Evolutionary conservation across 37 sponge, comb jelly and placozoan genomes (phyloP).

Genomic region (Beroe forskalii): DNA sequence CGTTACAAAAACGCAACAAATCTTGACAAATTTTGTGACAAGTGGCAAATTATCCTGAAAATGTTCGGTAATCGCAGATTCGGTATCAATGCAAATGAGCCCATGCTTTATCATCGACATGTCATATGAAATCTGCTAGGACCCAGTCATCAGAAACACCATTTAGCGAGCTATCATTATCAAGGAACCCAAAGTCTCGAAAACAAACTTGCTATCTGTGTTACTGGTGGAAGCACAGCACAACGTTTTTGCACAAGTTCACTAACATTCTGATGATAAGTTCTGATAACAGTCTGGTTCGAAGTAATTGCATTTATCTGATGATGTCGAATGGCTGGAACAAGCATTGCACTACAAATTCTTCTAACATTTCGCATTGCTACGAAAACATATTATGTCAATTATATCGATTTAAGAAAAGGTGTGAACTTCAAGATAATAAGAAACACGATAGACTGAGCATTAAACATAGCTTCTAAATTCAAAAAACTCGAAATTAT

Average conservation of each 20-base stretch:
- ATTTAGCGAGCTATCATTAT: neutral
- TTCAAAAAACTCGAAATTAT: too few species aligned
- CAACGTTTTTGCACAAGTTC: neutral
- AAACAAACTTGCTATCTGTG: neutral
- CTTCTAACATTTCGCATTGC: conserved; percentile 20
- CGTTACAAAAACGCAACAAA: neutral
- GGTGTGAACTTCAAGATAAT: too few species aligned
- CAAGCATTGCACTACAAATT: neutral
- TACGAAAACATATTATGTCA: too few species aligned
- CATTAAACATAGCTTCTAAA: too few species aligned
- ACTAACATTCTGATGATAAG: neutral
- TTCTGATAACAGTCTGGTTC: neutral
- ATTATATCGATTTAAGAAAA: too few species aligned
- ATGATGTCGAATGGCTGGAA: neutral
- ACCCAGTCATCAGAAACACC: neutral
- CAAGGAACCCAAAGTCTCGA: conserved; percentile 29
- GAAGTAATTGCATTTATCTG: neutral
- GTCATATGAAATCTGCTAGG: conserved; percentile 15
- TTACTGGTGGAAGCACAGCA: neutral
- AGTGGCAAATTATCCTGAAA: neutral
- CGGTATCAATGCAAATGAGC: conserved; percentile 17
- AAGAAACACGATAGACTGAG: too few species aligned
- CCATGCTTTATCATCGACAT: neutral
- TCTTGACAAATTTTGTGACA: neutral
- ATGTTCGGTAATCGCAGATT: neutral